Evolutionary conservation across 2,888 invertebrate species (phyloP).

Genomic region (Ectropis crepuscularia): DNA sequence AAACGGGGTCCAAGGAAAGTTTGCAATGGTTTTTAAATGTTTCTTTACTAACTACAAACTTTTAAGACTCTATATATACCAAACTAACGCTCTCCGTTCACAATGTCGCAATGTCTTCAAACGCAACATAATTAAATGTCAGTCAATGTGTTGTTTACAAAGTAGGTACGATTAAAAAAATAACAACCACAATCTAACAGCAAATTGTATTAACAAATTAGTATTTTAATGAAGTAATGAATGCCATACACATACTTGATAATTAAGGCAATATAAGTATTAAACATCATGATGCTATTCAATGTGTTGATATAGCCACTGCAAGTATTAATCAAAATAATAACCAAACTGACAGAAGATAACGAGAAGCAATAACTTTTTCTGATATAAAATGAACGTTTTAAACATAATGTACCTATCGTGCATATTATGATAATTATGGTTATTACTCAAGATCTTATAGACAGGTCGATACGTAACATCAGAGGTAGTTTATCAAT

Average conservation of each 20-base stretch:
- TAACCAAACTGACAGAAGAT: slow-evolving; percentile 18
- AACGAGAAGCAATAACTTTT: slow-evolving; percentile 19
- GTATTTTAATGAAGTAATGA: neutral
- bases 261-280: slow-evolving; percentile 12
- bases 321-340: slow-evolving; percentile 18
- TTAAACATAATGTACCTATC: slow-evolving; percentile 1
- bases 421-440: slow-evolving; percentile 10
- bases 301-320: slow-evolving; percentile 8
- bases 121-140: neutral
- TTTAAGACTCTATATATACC: neutral
- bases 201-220: slow-evolving; percentile 6
- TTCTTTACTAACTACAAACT: no score
- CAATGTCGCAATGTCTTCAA: neutral
- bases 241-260: neutral
- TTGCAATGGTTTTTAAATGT: no score
- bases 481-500: slow-evolving; percentile 5
- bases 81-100: neutral
- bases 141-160: slow-evolving; percentile 17
- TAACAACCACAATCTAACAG: neutral
- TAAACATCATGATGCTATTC: neutral
- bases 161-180: slow-evolving; percentile 3
- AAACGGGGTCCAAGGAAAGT: no score
- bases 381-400: slow-evolving; percentile 1
- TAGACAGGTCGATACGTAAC: neutral
- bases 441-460: slow-evolving; percentile 1